Evolutionary conservation across 1,140 invertebrate genomes (phyloP).

Genomic region (Hermetia illucens): DNA sequence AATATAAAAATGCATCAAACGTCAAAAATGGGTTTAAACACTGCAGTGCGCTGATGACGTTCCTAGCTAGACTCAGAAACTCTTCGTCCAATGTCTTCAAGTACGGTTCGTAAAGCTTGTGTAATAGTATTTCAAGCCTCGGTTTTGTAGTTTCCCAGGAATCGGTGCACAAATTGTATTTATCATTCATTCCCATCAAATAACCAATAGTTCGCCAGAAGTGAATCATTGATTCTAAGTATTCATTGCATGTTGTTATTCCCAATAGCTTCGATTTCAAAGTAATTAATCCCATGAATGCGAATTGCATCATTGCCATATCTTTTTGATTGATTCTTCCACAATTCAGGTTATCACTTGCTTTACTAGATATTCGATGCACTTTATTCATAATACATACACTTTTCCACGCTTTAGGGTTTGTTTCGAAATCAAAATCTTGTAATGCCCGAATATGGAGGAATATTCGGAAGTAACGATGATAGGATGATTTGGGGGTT

Average conservation of each 20-base stretch:
- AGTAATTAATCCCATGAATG: conserved; percentile 72
- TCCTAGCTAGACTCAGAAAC: conserved; percentile 1
- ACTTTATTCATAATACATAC: conserved; percentile 42
- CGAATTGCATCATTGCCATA: conserved; percentile 64
- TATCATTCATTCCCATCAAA: conserved; percentile 59
- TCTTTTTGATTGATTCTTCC: conserved; percentile 53
- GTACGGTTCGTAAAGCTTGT: background rate
- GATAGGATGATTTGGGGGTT: conserved; percentile 44
- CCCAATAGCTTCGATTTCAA: too few relatives aligned
- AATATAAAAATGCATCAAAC: background rate
- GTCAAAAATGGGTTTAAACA: conserved; percentile 3
- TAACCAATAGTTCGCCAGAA: conserved; percentile 65
- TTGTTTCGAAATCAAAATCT: too few relatives aligned
- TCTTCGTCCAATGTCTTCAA: background rate
- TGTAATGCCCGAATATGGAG: conserved; percentile 58
- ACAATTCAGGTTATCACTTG: conserved; percentile 22
- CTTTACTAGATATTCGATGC: conserved; percentile 40
- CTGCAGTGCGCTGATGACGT: conserved; percentile 1
- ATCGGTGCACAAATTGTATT: conserved; percentile 5
- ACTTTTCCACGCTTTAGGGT: conserved; percentile 47
- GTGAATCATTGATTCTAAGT: conserved; percentile 57
- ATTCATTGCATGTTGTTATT: conserved; percentile 34
- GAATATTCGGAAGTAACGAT: conserved; percentile 52
- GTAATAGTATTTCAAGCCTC: conserved; percentile 1
- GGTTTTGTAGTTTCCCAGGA: conserved; percentile 1